Evolutionary conservation across 2,888 invertebrate species (phyloP), one percentile per base, ranked within the genome.

Genomic region (Eristalis tenax): DNA sequence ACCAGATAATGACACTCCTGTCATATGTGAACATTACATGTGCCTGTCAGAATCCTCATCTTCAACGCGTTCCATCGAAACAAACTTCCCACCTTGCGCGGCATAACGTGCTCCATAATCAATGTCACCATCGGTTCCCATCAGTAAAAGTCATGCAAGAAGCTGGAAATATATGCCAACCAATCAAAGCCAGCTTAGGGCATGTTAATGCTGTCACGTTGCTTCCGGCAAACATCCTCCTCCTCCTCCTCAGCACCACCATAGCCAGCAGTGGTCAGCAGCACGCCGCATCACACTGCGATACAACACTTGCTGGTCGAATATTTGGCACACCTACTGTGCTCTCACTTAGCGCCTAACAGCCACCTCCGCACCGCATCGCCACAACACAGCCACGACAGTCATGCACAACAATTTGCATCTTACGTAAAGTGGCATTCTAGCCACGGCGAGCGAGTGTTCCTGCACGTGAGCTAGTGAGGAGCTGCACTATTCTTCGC

Each of bases 381-480:
- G n/a, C n/a, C n/a, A n/a, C n/a, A 35, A 35, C 35, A 8, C 59
- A 59, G 38, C 35, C 8, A 26, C 61, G 32, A 40, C 61, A 68
- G 66, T 66, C 65, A 74, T 75, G 43, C 32, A 68, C 50, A 64
- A 38, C 63, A 23, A 78, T 70, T 38, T 50, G 35, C 23, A 70
- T 63, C 69, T 81, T 81, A 81, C 81, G 69, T 81, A 81, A 75
- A 75, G 50, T 57, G 64, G 11, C 69, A 63, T 57, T 75, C 69
- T 40, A 64, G 35, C 26, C 40, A n/a, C 56, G 22, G 13, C 43
- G 5, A 50, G 64, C 69, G 28, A 75, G 57, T 81, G 81, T 81
- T 81, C 40, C 26, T 57, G 69, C 81, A 81, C 81, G 81, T 81
- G 81, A 75, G 59, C n/a, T 2, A 8, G 15, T 32, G 40, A 40